Percentiles rank a stretch among this genome's conserved stretches.
phyloP scores from a whole-genome alignment of 2,797 vertebrate genomes.

The Microctenopoma steveboyesi region DNA sequence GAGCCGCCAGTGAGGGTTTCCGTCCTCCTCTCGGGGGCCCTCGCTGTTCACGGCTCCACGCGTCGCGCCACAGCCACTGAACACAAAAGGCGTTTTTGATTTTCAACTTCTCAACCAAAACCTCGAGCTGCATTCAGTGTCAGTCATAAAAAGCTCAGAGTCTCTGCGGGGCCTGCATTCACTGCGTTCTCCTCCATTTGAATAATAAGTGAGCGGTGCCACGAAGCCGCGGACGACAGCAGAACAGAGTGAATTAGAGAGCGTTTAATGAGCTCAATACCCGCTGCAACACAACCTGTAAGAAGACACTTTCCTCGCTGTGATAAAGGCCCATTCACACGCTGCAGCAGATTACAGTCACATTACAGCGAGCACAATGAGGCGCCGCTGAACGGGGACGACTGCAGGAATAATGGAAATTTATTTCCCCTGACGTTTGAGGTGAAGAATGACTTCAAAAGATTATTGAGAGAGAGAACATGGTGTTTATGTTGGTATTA shows the following conservation, averaged over 20 bases:
- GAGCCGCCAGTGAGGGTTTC: constrained; percentile 16
- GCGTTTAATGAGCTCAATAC: constrained; percentile 74
- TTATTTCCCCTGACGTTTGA: constrained; percentile 47
- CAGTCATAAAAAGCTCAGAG: constrained; percentile 29
- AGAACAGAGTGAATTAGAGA: constrained; percentile 72
- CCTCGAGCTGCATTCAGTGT: neutral
- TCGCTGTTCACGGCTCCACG: constrained; percentile 27
- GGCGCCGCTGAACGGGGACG: constrained; percentile 30
- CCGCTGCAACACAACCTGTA: constrained; percentile 63
- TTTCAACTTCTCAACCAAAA: constrained; percentile 44
- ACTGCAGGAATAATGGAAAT: constrained; percentile 43
- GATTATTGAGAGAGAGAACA: constrained; percentile 53
- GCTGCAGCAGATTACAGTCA: constrained; percentile 68
- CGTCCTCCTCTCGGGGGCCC: constrained; percentile 20
- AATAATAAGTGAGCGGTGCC: constrained; percentile 73
- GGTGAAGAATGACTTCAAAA: constrained; percentile 50
- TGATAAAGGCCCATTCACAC: constrained; percentile 61
- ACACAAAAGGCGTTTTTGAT: constrained; percentile 50
- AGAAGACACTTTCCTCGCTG: constrained; percentile 57
- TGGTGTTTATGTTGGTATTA: constrained; percentile 53
- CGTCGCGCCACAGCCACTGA: constrained; percentile 26
- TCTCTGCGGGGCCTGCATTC: constrained; percentile 51
- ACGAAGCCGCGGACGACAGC: constrained; percentile 42
- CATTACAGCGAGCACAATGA: constrained; percentile 69
- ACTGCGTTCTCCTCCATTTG: constrained; percentile 64